phyloP scores from a whole-genome alignment of 2,888 invertebrate species.

The Trachelus troglodyta region DNA sequence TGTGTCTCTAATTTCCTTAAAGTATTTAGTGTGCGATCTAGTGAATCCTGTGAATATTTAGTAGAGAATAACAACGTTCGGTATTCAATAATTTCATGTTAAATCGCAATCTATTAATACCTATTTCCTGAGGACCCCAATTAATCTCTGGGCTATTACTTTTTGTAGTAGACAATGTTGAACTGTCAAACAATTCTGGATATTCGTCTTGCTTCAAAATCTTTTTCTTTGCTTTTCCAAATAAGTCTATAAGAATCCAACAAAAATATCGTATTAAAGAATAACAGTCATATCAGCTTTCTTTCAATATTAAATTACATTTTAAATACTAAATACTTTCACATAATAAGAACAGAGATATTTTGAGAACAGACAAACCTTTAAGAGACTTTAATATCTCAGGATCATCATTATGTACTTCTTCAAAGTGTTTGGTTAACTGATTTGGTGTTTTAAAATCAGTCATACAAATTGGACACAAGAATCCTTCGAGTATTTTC shows the following conservation, averaged over 20 bases:
- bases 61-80: not conserved
- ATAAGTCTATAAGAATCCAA: slow-evolving; percentile 68
- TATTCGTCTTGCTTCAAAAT: slow-evolving; percentile 80
- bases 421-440: slow-evolving; percentile 90
- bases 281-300: not conserved
- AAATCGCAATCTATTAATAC: slow-evolving; percentile 44
- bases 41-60: slow-evolving; percentile 67
- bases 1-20: slow-evolving; percentile 76
- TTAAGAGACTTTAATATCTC: slow-evolving; percentile 84
- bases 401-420: slow-evolving; percentile 87
- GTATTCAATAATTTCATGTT: not conserved
- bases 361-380: slow-evolving; percentile 66
- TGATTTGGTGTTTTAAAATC: slow-evolving; percentile 88
- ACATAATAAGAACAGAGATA: not conserved
- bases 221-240: slow-evolving; percentile 91
- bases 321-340: no score
- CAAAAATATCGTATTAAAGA: not conserved
- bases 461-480: slow-evolving; percentile 94
- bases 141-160: slow-evolving; percentile 58
- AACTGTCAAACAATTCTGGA: slow-evolving; percentile 34
- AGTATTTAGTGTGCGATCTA: slow-evolving; percentile 79
- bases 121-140: slow-evolving; percentile 75
- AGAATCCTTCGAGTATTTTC: slow-evolving; percentile 88
- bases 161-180: slow-evolving; percentile 28
- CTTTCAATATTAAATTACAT: no score